Evolutionary conservation across 2,797 vertebrate genomes (phyloP).

Genomic region (Leontopithecus rosalia): DNA sequence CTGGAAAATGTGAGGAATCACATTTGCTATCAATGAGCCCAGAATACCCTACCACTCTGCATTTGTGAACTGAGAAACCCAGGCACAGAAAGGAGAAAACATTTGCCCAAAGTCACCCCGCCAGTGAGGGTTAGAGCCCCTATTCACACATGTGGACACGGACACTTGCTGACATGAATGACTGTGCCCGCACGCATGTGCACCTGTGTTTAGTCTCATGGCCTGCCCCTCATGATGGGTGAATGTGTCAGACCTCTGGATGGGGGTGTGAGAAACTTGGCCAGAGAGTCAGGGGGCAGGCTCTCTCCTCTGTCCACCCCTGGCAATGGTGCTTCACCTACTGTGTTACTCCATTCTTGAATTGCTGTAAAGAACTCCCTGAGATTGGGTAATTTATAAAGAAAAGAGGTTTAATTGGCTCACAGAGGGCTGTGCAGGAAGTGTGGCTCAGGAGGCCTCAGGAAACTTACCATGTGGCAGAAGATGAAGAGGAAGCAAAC

Average conservation of each 20-base stretch:
- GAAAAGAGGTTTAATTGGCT: not conserved
- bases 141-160: not conserved
- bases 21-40: accelerated
- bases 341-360: not conserved
- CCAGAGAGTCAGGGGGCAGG: not conserved
- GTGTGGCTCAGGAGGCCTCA: not conserved
- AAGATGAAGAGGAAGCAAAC: not conserved
- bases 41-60: not conserved
- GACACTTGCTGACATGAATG: accelerated
- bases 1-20: not conserved
- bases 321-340: not conserved
- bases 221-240: not conserved
- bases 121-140: not conserved
- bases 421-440: not conserved
- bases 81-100: not conserved
- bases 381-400: not conserved
- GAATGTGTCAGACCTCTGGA: not conserved
- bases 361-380: not conserved
- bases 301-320: not conserved
- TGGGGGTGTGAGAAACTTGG: not conserved
- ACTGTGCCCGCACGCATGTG: accelerated
- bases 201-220: accelerated
- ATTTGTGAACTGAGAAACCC: not conserved
- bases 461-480: not conserved
- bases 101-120: not conserved